Conservation (phyloP, 1,140 invertebrate species). For the Aphelinus atriplicis region DNA sequence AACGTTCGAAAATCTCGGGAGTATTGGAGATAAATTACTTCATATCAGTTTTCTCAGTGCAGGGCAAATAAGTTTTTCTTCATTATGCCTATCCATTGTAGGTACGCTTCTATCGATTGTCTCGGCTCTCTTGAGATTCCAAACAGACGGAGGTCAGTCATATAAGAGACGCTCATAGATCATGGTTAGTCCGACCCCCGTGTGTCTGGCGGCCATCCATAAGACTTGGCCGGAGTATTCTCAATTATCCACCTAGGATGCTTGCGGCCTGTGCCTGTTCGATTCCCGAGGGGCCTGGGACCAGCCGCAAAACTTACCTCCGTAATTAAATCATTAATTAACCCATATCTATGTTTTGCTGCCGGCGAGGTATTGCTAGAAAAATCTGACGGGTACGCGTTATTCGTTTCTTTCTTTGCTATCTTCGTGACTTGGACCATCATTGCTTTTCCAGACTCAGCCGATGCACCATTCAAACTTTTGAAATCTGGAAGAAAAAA, state of each 20-base stretch:
- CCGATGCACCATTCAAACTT: too few species aligned
- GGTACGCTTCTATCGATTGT: conserved; percentile 30
- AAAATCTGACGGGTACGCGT: too few species aligned
- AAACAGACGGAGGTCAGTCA: conserved; percentile 57
- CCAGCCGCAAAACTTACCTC: conserved; percentile 53
- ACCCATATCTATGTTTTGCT: conserved; percentile 47
- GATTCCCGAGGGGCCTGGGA: conserved; percentile 26
- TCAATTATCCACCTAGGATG: conserved; percentile 54
- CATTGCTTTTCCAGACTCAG: too few species aligned
- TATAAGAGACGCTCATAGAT: conserved; percentile 56
- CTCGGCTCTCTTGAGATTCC: conserved; percentile 50
- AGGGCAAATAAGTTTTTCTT: conserved; percentile 48
- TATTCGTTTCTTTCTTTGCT: too few species aligned
- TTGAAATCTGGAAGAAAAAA: too few species aligned
- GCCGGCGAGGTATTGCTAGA: too few species aligned
- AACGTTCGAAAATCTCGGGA: too few species aligned
- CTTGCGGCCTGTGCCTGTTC: conserved; percentile 36
- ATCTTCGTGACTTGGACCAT: too few species aligned
- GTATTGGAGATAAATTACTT: too few species aligned
- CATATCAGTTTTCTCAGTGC: too few species aligned
- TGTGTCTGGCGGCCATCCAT: conserved; percentile 43
- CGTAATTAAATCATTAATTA: conserved; percentile 62
- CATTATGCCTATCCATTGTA: conserved; percentile 42
- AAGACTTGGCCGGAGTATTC: conserved; percentile 54
- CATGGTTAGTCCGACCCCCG: conserved; percentile 54